phyloP scores from a whole-genome alignment of 2,797 vertebrate species.

The Champsocephalus esox region DNA sequence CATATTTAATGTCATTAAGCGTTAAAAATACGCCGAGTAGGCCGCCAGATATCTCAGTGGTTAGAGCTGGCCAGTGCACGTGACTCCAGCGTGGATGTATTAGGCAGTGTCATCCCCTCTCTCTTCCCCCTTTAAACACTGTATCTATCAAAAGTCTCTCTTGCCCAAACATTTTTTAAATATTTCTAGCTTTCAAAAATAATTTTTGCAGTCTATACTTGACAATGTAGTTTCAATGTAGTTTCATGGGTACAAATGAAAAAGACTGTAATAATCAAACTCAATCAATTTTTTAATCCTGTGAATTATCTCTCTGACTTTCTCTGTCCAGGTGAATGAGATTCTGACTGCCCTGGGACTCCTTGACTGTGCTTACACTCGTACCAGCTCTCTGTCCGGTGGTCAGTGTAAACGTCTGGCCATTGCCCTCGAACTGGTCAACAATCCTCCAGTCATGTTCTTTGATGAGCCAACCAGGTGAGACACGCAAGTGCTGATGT shows the following conservation, averaged over 20 bases:
- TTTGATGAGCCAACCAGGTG: conserved; percentile 98
- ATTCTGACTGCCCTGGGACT: conserved; percentile 93
- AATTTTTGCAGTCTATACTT: too few species aligned
- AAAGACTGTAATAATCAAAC: background rate
- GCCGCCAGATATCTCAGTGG: too few species aligned
- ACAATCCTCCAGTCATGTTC: conserved; percentile 98
- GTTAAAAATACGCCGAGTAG: too few species aligned
- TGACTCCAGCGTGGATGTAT: too few species aligned
- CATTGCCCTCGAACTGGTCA: conserved; percentile 95
- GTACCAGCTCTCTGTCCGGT: conserved; percentile 89
- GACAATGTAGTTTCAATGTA: too few species aligned
- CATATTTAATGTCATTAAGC: too few species aligned
- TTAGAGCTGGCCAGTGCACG: too few species aligned
- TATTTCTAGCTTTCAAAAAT: background rate
- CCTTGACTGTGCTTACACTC: conserved; percentile 91
- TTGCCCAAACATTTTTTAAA: too few species aligned
- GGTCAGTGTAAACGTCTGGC: conserved; percentile 95
- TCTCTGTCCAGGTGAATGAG: conserved; percentile 88
- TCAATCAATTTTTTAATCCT: background rate
- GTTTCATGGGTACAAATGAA: background rate
- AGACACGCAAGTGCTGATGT: conserved; percentile 3
- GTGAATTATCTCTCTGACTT: background rate
- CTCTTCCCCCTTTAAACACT: too few species aligned
- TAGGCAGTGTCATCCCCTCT: too few species aligned
- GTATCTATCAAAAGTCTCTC: background rate